Evolutionary conservation across 2,113 vertebrate genomes (phyloP).

Genomic region (Drymodes brunneopygia): DNA sequence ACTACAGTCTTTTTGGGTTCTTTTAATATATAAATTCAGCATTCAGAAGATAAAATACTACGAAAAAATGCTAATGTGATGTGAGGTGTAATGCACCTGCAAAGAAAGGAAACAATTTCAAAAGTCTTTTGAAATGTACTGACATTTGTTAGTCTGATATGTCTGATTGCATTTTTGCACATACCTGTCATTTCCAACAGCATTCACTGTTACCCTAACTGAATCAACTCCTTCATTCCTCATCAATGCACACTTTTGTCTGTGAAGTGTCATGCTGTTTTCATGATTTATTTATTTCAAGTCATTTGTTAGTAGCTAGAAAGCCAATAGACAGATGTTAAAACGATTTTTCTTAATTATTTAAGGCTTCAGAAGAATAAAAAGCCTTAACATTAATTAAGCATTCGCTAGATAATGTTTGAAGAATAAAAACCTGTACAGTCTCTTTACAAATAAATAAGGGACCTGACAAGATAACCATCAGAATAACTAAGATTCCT

Average conservation of each 20-base stretch:
- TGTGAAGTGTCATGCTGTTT: background rate
- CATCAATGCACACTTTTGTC: background rate
- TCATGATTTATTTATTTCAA: conserved; percentile 35
- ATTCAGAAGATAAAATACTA: background rate
- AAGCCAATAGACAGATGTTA: conserved; percentile 25
- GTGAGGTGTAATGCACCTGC: background rate
- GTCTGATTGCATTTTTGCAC: background rate
- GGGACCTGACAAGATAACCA: no score
- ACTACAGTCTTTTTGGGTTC: background rate
- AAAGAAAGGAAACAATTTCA: background rate
- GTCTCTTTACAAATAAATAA: no score
- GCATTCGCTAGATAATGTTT: background rate
- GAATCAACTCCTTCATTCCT: background rate
- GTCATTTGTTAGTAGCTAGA: background rate
- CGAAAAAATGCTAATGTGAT: background rate
- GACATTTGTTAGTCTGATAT: background rate
- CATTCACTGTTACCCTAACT: background rate
- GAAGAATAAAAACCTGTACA: background rate
- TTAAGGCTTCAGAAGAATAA: background rate
- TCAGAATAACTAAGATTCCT: no score
- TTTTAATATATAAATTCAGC: background rate
- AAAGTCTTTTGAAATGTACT: background rate
- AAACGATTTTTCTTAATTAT: conserved; percentile 45
- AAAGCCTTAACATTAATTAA: background rate
- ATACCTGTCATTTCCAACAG: background rate